Evolutionary conservation across 64 coral and sea anemone genomes (phyloP).

Genomic region (Astreopora myriophthalma): DNA sequence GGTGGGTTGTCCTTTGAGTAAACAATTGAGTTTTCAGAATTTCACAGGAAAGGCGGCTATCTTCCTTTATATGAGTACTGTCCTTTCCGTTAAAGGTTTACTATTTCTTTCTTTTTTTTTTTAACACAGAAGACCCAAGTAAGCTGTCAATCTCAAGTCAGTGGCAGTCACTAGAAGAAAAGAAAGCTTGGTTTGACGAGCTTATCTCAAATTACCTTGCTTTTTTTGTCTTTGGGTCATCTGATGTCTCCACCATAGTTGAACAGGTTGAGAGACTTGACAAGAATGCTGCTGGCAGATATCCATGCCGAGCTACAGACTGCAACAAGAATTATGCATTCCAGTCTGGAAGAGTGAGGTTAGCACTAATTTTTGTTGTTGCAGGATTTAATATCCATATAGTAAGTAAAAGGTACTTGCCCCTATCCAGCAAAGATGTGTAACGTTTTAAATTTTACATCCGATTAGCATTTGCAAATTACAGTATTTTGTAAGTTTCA

Average conservation of each 20-base stretch:
- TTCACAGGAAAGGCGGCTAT: too few relatives aligned
- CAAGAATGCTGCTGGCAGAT: background rate
- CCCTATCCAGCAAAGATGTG: too few relatives aligned
- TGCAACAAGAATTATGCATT: background rate
- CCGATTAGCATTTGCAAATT: too few relatives aligned
- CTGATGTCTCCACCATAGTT: background rate
- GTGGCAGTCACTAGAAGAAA: background rate
- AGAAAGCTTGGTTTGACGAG: background rate
- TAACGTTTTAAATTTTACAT: too few relatives aligned
- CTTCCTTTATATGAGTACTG: too few relatives aligned
- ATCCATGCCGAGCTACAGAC: background rate
- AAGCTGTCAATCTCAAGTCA: background rate
- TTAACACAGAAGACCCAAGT: background rate
- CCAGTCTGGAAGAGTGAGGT: constrained; percentile 22
- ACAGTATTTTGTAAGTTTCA: too few relatives aligned
- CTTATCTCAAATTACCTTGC: background rate
- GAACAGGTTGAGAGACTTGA: background rate
- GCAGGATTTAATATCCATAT: background rate
- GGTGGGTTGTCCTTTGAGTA: too few relatives aligned
- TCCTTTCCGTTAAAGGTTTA: too few relatives aligned
- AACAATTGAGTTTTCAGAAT: too few relatives aligned
- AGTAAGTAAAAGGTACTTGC: too few relatives aligned
- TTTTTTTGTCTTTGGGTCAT: background rate
- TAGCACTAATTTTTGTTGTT: background rate
- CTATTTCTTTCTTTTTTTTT: too few relatives aligned